phyloP scores from a whole-genome alignment of 2,113 vertebrate genomes.

The Xenopus tropicalis region DNA sequence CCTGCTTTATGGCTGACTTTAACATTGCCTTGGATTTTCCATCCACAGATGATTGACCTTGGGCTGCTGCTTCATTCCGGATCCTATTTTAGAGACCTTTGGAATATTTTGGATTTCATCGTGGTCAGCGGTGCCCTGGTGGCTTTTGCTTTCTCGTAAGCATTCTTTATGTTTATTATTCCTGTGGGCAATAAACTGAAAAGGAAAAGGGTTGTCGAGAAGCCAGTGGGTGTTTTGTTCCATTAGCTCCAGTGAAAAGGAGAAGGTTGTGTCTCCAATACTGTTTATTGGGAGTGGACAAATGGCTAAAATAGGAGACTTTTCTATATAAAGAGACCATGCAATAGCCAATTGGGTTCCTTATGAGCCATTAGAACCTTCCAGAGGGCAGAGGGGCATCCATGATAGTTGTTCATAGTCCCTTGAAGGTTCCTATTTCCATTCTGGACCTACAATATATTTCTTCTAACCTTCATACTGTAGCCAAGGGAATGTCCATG shows the following conservation, averaged over 20 bases:
- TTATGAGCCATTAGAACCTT: no score
- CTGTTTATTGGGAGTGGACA: no score
- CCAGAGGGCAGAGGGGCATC: no score
- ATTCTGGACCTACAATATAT: no score
- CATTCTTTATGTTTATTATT: constrained; percentile 49
- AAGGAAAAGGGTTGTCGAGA: not conserved
- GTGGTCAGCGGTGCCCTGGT: constrained; percentile 98
- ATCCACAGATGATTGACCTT: constrained; percentile 71
- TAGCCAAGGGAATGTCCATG: no score
- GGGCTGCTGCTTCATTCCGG: constrained; percentile 73
- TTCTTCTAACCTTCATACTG: no score
- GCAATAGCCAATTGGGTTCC: no score
- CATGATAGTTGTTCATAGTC: no score
- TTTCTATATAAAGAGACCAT: no score
- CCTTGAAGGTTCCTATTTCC: no score
- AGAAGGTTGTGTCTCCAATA: not conserved
- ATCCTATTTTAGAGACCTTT: constrained; percentile 77
- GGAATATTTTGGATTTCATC: constrained; percentile 98
- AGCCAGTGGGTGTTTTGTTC: not conserved
- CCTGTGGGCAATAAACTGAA: not conserved
- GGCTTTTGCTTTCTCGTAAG: constrained; percentile 98
- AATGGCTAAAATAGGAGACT: no score
- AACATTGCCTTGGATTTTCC: not conserved
- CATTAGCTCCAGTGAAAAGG: not conserved
- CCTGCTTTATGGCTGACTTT: no score